Percentiles rank a stretch among this genome's conserved stretches.
Evolutionary conservation across 2,888 invertebrate species (phyloP).

Genomic region (Mactromeris polynyma): DNA sequence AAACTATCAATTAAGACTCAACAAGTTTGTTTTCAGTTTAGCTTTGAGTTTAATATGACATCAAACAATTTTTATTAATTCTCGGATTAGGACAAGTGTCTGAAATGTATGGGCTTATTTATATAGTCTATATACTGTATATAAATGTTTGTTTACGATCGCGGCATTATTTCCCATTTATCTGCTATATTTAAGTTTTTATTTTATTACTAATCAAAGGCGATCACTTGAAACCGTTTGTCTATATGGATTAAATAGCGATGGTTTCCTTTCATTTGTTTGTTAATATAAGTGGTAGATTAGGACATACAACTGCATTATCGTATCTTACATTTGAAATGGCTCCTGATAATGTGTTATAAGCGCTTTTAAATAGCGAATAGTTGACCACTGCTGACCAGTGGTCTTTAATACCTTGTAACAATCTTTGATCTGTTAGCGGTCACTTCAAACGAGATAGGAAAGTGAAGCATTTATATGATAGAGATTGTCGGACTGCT

Average conservation of each 20-base stretch:
- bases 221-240: conserved; percentile 22
- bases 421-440: conserved; percentile 55
- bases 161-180: conserved; percentile 54
- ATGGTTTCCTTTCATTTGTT: conserved; percentile 38
- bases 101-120: conserved; percentile 34
- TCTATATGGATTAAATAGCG: conserved; percentile 41
- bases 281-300: conserved; percentile 33
- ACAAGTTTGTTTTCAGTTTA: conserved; percentile 49
- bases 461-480: conserved; percentile 14
- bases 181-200: conserved; percentile 44
- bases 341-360: conserved; percentile 22
- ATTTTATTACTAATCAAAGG: conserved; percentile 40
- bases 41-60: conserved; percentile 42
- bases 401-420: conserved; percentile 18
- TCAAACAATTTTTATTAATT: conserved; percentile 51
- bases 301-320: neutral
- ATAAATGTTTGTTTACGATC: conserved; percentile 54
- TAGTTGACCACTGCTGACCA: conserved; percentile 27
- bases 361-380: conserved; percentile 20
- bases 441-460: conserved; percentile 59
- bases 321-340: conserved; percentile 16
- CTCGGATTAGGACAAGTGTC: conserved; percentile 44
- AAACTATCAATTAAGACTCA: conserved; percentile 34
- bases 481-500: conserved; percentile 9
- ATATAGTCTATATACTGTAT: conserved; percentile 26